A percentile compares a stretch with the other conserved stretches of the same genome.
These are phyloP conservation scores for Clarias laeviceps DNA, from an alignment of 2,797 vertebrate genomes.

Conservation along the genomic window DNA sequence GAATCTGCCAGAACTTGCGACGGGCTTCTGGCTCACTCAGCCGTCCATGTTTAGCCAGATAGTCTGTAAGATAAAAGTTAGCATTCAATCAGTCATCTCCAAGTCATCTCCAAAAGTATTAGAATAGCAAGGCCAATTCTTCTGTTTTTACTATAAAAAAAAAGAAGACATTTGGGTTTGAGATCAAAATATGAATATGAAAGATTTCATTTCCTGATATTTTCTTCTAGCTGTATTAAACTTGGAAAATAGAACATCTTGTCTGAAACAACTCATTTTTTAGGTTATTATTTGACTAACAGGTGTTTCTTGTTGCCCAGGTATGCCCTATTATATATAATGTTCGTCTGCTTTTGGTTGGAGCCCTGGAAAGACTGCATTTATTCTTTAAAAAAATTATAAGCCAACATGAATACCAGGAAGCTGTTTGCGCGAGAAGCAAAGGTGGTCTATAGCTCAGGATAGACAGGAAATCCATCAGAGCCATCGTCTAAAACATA, in stretches of 20 bases:
- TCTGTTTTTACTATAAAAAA: not conserved
- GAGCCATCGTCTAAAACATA: not conserved
- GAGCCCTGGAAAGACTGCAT: not conserved
- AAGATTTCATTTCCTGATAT: not conserved
- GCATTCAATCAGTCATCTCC: not conserved
- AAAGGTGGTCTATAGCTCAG: not conserved
- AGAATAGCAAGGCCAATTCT: not conserved
- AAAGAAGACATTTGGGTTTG: not conserved
- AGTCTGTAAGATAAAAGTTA: constrained; percentile 76
- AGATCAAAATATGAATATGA: not conserved
- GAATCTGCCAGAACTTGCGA: constrained; percentile 98
- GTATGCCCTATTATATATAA: not conserved
- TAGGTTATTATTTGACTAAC: not conserved
- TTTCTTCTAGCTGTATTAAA: not conserved
- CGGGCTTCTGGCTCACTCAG: constrained; percentile 92
- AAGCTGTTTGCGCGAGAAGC: not conserved
- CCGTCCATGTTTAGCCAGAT: constrained; percentile 93
- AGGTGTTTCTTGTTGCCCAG: not conserved
- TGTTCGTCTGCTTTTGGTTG: not conserved
- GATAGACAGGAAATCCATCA: not conserved
- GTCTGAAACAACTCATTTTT: not conserved
- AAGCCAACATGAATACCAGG: not conserved
- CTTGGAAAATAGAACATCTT: not conserved
- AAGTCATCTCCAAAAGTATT: not conserved
- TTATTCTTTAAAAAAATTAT: not conserved